Percentiles rank a stretch among this genome's conserved stretches.
Conservation (phyloP, 2,888 invertebrate species). For the Leptinotarsa tumamoca region DNA sequence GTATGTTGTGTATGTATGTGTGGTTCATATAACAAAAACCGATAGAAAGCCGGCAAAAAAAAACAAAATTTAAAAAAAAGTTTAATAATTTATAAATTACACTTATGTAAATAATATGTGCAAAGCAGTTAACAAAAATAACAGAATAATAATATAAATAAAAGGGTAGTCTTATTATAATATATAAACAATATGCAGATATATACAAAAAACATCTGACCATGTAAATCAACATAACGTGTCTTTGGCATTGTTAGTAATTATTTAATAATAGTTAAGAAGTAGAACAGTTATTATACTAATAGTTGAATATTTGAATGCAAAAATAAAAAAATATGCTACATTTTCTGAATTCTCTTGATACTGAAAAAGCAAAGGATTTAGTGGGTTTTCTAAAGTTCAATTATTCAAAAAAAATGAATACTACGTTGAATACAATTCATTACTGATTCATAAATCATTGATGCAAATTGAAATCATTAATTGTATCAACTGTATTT, state of each 20-base stretch:
- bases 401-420: no score
- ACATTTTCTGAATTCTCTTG: no score
- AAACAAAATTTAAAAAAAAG: constrained; percentile 40
- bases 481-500: background rate
- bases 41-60: constrained; percentile 30
- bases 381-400: no score
- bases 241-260: constrained; percentile 53
- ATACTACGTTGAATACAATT: no score
- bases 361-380: no score
- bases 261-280: constrained; percentile 27
- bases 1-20: constrained; percentile 29
- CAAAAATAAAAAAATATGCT: constrained; percentile 4
- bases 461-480: background rate
- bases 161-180: constrained; percentile 44
- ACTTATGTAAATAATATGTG: constrained; percentile 46
- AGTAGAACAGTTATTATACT: constrained; percentile 34
- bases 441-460: background rate
- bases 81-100: constrained; percentile 48
- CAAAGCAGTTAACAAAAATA: constrained; percentile 45
- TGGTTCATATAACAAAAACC: constrained; percentile 26
- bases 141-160: constrained; percentile 46
- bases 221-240: constrained; percentile 32
- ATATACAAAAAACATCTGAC: constrained; percentile 45
- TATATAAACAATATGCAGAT: constrained; percentile 44
- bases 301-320: constrained; percentile 41